phyloP scores from a whole-genome alignment of 2,113 vertebrate species.

The Lutjanus erythropterus region DNA sequence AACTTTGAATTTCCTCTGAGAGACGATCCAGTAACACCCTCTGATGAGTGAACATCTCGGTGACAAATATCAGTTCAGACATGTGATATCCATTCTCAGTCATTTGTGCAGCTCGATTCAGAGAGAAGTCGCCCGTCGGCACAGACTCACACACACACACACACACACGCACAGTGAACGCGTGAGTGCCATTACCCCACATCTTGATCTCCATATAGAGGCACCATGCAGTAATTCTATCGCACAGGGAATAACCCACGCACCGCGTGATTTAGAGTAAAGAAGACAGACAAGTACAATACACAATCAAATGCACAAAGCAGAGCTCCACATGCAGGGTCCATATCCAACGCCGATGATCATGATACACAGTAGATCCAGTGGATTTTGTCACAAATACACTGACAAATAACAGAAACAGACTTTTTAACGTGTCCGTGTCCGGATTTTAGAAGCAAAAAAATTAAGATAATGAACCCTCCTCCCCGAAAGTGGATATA shows the following conservation, averaged over 20 bases:
- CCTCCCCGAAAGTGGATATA: background rate
- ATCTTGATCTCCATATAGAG: slow-evolving; percentile 13
- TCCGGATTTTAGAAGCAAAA: background rate
- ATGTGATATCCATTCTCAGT: background rate
- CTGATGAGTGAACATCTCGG: background rate
- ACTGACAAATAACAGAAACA: background rate
- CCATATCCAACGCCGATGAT: background rate
- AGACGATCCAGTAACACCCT: background rate
- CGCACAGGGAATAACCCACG: slow-evolving; percentile 1
- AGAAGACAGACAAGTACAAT: background rate
- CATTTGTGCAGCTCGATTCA: slow-evolving; percentile 1
- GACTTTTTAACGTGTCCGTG: background rate
- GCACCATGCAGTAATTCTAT: background rate
- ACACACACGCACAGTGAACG: background rate
- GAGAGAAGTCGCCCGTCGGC: background rate
- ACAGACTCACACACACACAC: slow-evolving; percentile 12
- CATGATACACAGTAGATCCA: background rate
- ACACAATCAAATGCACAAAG: slow-evolving; percentile 9
- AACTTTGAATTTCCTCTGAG: background rate
- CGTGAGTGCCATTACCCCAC: slow-evolving; percentile 39
- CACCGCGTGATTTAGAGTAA: background rate
- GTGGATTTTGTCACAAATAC: background rate
- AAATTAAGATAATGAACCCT: background rate
- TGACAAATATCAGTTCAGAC: slow-evolving; percentile 7
- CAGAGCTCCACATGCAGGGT: background rate